Conservation (phyloP, 1,140 invertebrate genomes). For the Leptestheria dahalacensis region DNA sequence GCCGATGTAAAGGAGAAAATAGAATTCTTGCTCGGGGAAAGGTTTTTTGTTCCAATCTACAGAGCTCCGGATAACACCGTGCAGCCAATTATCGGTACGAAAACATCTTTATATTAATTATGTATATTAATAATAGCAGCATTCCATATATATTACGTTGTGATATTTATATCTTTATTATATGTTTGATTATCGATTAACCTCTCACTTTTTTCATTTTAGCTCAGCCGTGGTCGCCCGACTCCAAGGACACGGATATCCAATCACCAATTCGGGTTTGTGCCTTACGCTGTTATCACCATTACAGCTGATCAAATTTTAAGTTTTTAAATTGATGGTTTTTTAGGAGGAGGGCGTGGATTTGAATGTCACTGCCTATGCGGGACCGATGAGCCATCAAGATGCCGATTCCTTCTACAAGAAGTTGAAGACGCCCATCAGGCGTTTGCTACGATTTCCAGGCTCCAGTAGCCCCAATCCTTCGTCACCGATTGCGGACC, state of each 20-base stretch:
- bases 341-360: background rate
- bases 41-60: slow-evolving; percentile 70
- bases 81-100: slow-evolving; percentile 36
- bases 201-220: background rate
- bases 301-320: too few species aligned
- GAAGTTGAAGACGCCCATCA: slow-evolving; percentile 64
- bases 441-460: slow-evolving; percentile 24
- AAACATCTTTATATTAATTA: too few species aligned
- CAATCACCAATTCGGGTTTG: background rate
- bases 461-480: slow-evolving; percentile 20
- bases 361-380: slow-evolving; percentile 30
- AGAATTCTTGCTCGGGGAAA: slow-evolving; percentile 42
- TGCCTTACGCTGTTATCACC: too few species aligned
- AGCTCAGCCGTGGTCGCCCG: background rate
- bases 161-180: too few species aligned
- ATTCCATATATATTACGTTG: too few species aligned
- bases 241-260: background rate
- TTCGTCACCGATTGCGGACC: slow-evolving; percentile 21
- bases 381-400: slow-evolving; percentile 63
- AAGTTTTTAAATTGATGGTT: background rate
- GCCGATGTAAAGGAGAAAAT: slow-evolving; percentile 37
- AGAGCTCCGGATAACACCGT: slow-evolving; percentile 52
- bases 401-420: slow-evolving; percentile 54
- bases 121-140: too few species aligned
- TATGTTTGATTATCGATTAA: too few species aligned